Evolutionary conservation across 2,888 invertebrate species (phyloP).

Genomic region (Heliconius hortense): DNA sequence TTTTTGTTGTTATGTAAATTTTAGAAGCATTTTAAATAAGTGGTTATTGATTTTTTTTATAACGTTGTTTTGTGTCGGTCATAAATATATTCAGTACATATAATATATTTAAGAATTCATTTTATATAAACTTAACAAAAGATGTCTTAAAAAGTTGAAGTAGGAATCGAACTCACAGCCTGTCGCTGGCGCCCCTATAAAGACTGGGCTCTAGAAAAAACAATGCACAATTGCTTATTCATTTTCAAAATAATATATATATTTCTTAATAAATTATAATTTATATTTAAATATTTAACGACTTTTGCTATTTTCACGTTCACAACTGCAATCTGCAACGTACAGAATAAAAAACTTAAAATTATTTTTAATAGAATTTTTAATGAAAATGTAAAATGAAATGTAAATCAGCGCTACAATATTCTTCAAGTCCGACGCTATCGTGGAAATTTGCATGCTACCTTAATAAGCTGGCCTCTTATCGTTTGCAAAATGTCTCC

Average conservation of each 20-base stretch:
- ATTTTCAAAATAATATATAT: background rate
- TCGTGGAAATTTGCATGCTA: constrained; percentile 44
- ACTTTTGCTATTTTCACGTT: constrained; percentile 4
- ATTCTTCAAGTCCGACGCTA: constrained; percentile 39
- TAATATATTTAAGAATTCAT: no score
- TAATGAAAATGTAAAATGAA: constrained; percentile 44
- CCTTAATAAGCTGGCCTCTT: constrained; percentile 42
- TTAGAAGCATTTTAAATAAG: background rate
- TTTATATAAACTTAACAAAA: background rate
- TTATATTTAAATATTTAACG: background rate
- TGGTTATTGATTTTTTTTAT: background rate
- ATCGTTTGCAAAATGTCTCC: constrained; percentile 37
- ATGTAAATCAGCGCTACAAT: constrained; percentile 43
- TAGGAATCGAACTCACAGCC: no score
- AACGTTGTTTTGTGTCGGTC: background rate
- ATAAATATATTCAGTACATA: no score
- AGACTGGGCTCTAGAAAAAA: no score
- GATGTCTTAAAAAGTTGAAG: background rate
- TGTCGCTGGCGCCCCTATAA: no score
- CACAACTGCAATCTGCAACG: constrained; percentile 7
- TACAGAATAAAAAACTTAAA: constrained; percentile 28
- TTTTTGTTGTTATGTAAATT: background rate
- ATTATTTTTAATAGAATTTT: constrained; percentile 39
- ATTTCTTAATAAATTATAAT: background rate
- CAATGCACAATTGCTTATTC: no score